Evolutionary conservation across 2,888 invertebrate species (phyloP).

Genomic region (Amphimallon solstitiale): DNA sequence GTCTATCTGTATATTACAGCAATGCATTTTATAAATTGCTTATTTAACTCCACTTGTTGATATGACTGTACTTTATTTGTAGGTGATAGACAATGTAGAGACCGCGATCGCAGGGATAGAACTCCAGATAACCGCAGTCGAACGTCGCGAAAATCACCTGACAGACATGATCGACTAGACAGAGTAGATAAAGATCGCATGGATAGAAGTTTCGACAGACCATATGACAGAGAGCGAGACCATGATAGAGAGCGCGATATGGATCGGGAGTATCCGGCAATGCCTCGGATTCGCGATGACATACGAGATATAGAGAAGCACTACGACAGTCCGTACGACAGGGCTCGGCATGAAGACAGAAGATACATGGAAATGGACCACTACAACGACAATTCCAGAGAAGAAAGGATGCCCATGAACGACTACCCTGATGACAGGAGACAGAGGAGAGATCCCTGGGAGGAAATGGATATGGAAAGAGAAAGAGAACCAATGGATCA

Average conservation of each 20-base stretch:
- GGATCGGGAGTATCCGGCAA: slow-evolving; percentile 55
- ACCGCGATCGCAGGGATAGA: slow-evolving; percentile 63
- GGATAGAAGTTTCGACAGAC: slow-evolving; percentile 53
- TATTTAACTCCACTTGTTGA: too few species aligned
- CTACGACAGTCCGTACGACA: slow-evolving; percentile 63
- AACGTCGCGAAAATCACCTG: slow-evolving; percentile 48
- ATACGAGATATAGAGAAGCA: slow-evolving; percentile 40
- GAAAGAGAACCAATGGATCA: slow-evolving; percentile 57
- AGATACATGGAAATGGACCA: slow-evolving; percentile 59
- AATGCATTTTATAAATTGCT: too few species aligned
- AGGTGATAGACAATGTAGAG: slow-evolving; percentile 65
- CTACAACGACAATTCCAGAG: slow-evolving; percentile 56
- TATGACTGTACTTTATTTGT: not conserved
- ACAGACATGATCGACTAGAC: slow-evolving; percentile 52
- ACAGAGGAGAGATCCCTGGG: slow-evolving; percentile 58
- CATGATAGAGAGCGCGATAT: slow-evolving; percentile 56
- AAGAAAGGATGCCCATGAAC: slow-evolving; percentile 54
- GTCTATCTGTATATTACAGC: too few species aligned
- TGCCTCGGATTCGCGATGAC: slow-evolving; percentile 54
- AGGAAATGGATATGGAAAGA: slow-evolving; percentile 56
- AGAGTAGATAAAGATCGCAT: slow-evolving; percentile 42
- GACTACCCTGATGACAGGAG: slow-evolving; percentile 59
- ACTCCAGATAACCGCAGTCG: slow-evolving; percentile 48
- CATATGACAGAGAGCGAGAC: slow-evolving; percentile 55
- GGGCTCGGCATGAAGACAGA: slow-evolving; percentile 48